These are phyloP conservation scores for Trinectes maculatus DNA, from an alignment of 2,113 vertebrate genomes.

Conservation along the genomic window DNA sequence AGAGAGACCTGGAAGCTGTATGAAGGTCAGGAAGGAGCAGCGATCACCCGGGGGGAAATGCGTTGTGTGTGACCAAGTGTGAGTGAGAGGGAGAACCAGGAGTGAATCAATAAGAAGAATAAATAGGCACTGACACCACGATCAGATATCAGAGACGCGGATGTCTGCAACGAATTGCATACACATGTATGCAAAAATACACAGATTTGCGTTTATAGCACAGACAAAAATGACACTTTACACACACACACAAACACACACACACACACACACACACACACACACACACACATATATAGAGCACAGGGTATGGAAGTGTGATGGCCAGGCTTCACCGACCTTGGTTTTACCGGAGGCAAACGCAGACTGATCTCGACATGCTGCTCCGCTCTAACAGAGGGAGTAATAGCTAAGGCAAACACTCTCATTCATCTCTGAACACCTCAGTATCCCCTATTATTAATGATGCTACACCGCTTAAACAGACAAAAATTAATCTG, in stretches of 20 bases:
- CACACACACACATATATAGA: neutral
- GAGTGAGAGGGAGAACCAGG: slow-evolving; percentile 31
- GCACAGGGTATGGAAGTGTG: slow-evolving; percentile 26
- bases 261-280: too few species aligned
- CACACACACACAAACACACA: too few species aligned
- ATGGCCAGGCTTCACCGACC: slow-evolving; percentile 54
- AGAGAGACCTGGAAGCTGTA: slow-evolving; percentile 34
- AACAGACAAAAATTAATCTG: slow-evolving; percentile 63
- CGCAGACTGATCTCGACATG: slow-evolving; percentile 45
- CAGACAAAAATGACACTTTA: slow-evolving; percentile 15
- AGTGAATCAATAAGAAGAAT: slow-evolving; percentile 70
- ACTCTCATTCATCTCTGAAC: slow-evolving; percentile 45
- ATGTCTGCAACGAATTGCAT: slow-evolving; percentile 25
- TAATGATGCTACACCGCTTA: slow-evolving; percentile 50
- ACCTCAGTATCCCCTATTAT: slow-evolving; percentile 49
- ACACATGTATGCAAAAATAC: slow-evolving; percentile 5
- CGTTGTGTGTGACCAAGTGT: slow-evolving; percentile 15
- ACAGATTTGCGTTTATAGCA: slow-evolving; percentile 15
- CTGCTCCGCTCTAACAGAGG: slow-evolving; percentile 73
- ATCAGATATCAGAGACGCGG: slow-evolving; percentile 38
- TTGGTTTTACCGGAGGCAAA: slow-evolving; percentile 56
- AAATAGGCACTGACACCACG: slow-evolving; percentile 60
- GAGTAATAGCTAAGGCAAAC: slow-evolving; percentile 69
- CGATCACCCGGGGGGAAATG: slow-evolving; percentile 40
- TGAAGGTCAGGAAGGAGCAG: slow-evolving; percentile 70